Evolutionary conservation across 2,113 vertebrate species (phyloP).

Genomic region (Epinephelus moara): DNA sequence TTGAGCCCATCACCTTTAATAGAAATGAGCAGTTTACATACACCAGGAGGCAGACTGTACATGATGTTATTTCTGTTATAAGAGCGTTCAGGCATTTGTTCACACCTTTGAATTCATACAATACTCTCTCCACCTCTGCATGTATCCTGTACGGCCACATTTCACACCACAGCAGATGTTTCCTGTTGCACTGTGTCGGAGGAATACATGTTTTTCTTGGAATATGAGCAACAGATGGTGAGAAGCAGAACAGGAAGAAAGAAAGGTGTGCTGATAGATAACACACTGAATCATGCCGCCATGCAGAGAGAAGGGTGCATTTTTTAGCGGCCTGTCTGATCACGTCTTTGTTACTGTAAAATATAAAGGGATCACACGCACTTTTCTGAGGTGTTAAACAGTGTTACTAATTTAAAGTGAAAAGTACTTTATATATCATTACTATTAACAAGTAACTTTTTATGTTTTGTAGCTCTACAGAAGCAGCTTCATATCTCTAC

Average conservation of each 20-base stretch:
- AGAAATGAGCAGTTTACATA: neutral
- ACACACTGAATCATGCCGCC: slow-evolving; percentile 34
- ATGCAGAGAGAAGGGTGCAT: slow-evolving; percentile 13
- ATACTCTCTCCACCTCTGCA: slow-evolving; percentile 20
- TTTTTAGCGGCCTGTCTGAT: slow-evolving; percentile 47
- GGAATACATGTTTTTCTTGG: slow-evolving; percentile 65
- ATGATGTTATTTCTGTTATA: neutral
- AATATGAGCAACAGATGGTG: slow-evolving; percentile 66
- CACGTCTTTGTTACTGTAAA: slow-evolving; percentile 10
- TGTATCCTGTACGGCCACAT: slow-evolving; percentile 51
- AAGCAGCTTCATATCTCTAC: no score
- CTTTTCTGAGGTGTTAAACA: neutral
- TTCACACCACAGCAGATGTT: slow-evolving; percentile 73
- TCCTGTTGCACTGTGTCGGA: slow-evolving; percentile 69
- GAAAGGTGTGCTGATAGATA: slow-evolving; percentile 70
- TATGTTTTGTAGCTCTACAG: no score
- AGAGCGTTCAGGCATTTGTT: slow-evolving; percentile 38
- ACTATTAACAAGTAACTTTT: no score
- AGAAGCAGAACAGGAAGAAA: slow-evolving; percentile 56
- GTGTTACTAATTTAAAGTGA: no score
- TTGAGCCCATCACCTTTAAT: neutral
- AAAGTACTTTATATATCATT: no score
- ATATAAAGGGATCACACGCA: neutral
- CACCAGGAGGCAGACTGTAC: neutral
- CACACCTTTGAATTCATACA: slow-evolving; percentile 52